Base-by-base conservation (phyloP, 2,113 vertebrate species). In the Micronycteris hirsuta region DNA sequence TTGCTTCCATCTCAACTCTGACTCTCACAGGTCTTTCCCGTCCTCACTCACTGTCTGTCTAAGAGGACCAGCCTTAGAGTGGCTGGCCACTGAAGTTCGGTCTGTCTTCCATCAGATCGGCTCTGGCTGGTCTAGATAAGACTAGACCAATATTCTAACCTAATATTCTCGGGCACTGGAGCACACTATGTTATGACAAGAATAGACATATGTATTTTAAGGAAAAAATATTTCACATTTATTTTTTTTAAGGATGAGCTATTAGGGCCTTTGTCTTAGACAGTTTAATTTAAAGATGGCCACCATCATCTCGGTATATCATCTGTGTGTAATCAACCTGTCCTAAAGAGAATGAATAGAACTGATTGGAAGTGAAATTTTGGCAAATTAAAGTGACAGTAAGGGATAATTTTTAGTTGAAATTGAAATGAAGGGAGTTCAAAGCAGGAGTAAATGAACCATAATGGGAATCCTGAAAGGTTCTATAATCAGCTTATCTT, bases 311-410 rank as follows among this genome's bases (percentile, higher is more conserved):
- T 86, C 67, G n/a, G 22, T 84, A 7, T 91, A 85, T 68, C 45
- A 94, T 68, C 94, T 93, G 83, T 86, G 12, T 78, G 41, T 88
- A 73, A 94, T 93, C 85, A 94, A 54, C 31, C 76, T 85, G 43
- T 38, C 45, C 49, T 92, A 76, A 81, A 92, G 45, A 94, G 85
- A 96, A 91, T 88, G 65, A 96, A 87, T 94, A 94, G 71, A 96
- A 90, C 45, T 97, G 77, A 95, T 88, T 93, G 33, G 33, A 96
- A 86, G 49, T 81, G 61, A 96, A 87, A 84, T 89, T 90, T 81
- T 36, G 77, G 76, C 58, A 93, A 92, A 88, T 81, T 65, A 12
- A 70, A 92, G 15, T 65, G 52, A 89, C 14, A 58, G 24, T 19
- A 86, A 52, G 85, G 45, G n/a, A 89, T 87, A 88, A 85, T 63